Evolutionary conservation across 2,888 invertebrate species (phyloP).

Genomic region (Autographa pulchrina): DNA sequence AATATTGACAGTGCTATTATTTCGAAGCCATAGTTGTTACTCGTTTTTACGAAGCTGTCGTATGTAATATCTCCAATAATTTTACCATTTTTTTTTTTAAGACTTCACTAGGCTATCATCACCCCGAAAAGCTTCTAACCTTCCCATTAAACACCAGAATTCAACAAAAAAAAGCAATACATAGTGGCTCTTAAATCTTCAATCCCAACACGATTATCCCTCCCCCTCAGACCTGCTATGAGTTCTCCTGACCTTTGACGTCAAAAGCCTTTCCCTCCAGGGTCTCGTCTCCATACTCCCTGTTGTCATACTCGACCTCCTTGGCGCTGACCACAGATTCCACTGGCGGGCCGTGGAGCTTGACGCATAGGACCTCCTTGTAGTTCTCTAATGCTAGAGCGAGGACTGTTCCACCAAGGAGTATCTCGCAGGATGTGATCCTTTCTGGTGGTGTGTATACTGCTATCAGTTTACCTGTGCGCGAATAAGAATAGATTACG

Average conservation of each 20-base stretch:
- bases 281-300: slow-evolving; percentile 77
- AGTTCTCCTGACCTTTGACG: slow-evolving; percentile 83
- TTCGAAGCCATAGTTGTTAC: too few species aligned
- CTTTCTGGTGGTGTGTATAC: slow-evolving; percentile 94
- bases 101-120: not conserved
- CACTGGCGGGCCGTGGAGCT: slow-evolving; percentile 84
- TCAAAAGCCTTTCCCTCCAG: slow-evolving; percentile 86
- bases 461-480: slow-evolving; percentile 93
- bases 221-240: slow-evolving; percentile 67
- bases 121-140: not conserved
- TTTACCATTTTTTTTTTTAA: too few species aligned
- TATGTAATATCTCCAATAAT: too few species aligned
- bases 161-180: slow-evolving; percentile 9
- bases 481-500: slow-evolving; percentile 6
- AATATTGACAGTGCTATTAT: too few species aligned
- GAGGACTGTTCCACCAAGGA: slow-evolving; percentile 92
- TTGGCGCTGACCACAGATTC: slow-evolving; percentile 77
- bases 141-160: slow-evolving; percentile 8
- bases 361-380: slow-evolving; percentile 91
- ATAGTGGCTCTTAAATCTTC: slow-evolving; percentile 43
- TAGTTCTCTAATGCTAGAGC: slow-evolving; percentile 92
- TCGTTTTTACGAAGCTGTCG: too few species aligned
- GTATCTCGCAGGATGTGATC: slow-evolving; percentile 94
- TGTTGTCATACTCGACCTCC: slow-evolving; percentile 88
- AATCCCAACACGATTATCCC: slow-evolving; percentile 18